Percentiles rank a stretch among this genome's conserved stretches.
Evolutionary conservation across 2,888 invertebrate genomes (phyloP).

Genomic region (Tipula confusa): DNA sequence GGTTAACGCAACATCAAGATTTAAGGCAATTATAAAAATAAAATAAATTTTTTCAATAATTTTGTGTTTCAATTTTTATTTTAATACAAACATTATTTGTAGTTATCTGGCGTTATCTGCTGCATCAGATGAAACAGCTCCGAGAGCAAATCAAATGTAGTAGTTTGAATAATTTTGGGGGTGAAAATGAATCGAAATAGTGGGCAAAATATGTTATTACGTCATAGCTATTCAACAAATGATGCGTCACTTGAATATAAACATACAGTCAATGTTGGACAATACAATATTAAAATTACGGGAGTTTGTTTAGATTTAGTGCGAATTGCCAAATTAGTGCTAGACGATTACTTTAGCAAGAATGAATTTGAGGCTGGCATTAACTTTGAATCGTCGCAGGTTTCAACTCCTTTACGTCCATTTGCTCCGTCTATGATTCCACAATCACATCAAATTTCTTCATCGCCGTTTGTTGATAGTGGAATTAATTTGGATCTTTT

Average conservation of each 20-base stretch:
- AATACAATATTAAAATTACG: conserved; percentile 78
- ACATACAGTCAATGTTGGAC: conserved; percentile 80
- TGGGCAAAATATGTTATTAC: conserved; percentile 51
- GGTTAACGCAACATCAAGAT: too few species aligned
- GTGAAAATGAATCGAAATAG: conserved; percentile 31
- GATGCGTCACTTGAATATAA: conserved; percentile 83
- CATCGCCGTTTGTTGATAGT: conserved; percentile 45
- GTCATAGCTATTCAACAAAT: conserved; percentile 78
- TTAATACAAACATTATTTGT: too few species aligned
- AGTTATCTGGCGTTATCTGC: conserved; percentile 74
- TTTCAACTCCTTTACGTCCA: conserved; percentile 43
- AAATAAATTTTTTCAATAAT: too few species aligned
- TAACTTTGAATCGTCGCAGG: conserved; percentile 43
- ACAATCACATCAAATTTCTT: conserved; percentile 36
- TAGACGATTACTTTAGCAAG: conserved; percentile 75
- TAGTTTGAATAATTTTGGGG: conserved; percentile 31
- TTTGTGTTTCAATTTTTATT: too few species aligned
- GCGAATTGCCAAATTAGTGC: conserved; percentile 77
- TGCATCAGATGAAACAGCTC: conserved; percentile 54
- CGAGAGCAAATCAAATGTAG: conserved; percentile 40
- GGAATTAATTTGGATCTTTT: conserved; percentile 49
- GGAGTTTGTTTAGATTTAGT: conserved; percentile 81
- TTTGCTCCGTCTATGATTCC: conserved; percentile 39
- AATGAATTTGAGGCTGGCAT: conserved; percentile 50
- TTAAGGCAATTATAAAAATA: too few species aligned